These are phyloP conservation scores for Hyposoter dolosus DNA, from an alignment of 2,888 invertebrate genomes.

Conservation along the genomic window DNA sequence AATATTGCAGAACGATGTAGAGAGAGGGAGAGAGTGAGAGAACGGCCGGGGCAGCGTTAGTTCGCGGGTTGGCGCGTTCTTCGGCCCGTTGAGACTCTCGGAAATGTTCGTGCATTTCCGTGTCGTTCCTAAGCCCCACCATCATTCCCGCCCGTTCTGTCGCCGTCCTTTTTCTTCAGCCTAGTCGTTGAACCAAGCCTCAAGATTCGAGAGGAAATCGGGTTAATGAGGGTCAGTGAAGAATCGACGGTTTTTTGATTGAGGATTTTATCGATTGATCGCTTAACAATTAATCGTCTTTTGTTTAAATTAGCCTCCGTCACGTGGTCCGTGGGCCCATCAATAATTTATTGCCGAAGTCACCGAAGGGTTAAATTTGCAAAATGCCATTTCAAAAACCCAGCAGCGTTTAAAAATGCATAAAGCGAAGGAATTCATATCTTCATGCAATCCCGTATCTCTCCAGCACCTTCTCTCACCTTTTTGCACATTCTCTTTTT, in stretches of 20 bases:
- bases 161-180: not conserved
- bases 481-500: conserved; percentile 54
- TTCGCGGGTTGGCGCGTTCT: conserved; percentile 64
- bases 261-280: not conserved
- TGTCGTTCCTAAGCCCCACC: conserved; percentile 54
- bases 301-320: not conserved
- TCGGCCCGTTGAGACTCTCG: conserved; percentile 71
- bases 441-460: conserved; percentile 8
- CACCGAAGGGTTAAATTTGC: not conserved
- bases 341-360: not conserved
- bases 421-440: not conserved
- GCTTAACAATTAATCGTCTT: not conserved
- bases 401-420: not conserved
- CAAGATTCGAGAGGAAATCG: not conserved
- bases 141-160: not conserved
- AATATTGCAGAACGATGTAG: conserved; percentile 29
- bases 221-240: conserved; percentile 21
- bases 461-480: conserved; percentile 49
- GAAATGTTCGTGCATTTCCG: conserved; percentile 78
- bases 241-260: not conserved
- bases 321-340: not conserved
- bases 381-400: not conserved
- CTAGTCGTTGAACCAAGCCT: conserved; percentile 21
- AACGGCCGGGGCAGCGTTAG: not conserved
- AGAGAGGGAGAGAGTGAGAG: conserved; percentile 31